Percentiles rank a stretch among this genome's conserved stretches.
Conservation (phyloP, 2,888 invertebrate genomes). For the Gerris lacustris region DNA sequence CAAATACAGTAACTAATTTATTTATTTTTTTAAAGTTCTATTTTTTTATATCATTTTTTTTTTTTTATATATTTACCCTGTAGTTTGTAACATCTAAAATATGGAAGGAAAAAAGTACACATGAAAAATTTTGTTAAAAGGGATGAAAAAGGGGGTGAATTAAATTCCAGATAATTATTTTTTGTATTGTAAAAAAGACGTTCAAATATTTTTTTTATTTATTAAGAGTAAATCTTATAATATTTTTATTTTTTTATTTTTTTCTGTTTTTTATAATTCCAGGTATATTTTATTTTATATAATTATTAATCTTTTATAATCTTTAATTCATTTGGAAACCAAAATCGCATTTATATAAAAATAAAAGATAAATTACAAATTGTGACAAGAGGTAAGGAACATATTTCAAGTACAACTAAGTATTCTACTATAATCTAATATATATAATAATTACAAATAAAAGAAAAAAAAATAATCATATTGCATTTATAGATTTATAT, state of each 20-base stretch:
- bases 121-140: conserved; percentile 14
- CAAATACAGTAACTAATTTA: neutral
- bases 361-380: conserved; percentile 2
- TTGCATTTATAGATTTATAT: neutral
- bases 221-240: no score
- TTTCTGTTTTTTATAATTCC: no score
- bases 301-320: no score
- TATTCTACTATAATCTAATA: neutral
- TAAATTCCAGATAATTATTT: no score
- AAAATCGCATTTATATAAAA: neutral
- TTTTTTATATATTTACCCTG: conserved; percentile 8
- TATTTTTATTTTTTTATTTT: no score
- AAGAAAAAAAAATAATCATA: neutral
- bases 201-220: no score
- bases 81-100: neutral
- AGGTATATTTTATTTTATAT: no score
- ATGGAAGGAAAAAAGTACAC: conserved; percentile 13
- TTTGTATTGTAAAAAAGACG: no score
- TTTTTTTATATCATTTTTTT: conserved; percentile 14
- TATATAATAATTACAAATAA: neutral
- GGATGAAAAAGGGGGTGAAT: no score
- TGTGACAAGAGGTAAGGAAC: conserved; percentile 5
- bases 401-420: conserved; percentile 3
- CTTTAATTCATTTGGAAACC: no score
- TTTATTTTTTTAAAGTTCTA: neutral